Evolutionary conservation across 2,113 vertebrate genomes (phyloP).

Genomic region (Carassius auratus): DNA sequence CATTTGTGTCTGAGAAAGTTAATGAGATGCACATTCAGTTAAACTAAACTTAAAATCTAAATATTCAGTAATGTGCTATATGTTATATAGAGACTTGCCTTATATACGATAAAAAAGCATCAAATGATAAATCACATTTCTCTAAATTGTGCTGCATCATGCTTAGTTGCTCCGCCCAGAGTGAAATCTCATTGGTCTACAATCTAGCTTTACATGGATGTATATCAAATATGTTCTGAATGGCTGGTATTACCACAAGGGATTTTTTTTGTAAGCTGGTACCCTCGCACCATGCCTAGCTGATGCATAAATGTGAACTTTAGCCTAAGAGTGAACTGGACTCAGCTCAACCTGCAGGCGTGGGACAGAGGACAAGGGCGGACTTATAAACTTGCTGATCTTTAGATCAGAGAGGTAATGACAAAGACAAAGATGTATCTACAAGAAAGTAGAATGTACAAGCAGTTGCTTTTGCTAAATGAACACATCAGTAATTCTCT

Average conservation of each 20-base stretch:
- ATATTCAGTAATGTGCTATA: not conserved
- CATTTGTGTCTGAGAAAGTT: too few relatives aligned
- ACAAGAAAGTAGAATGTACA: too few relatives aligned
- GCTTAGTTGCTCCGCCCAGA: not conserved
- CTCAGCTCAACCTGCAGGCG: slow-evolving; percentile 56
- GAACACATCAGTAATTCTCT: too few relatives aligned
- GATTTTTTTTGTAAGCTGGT: too few relatives aligned
- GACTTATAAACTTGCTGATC: not conserved
- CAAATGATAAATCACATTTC: not conserved
- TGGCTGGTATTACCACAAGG: not conserved
- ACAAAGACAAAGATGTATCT: too few relatives aligned
- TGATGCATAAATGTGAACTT: too few relatives aligned
- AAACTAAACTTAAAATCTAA: not conserved
- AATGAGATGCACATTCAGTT: too few relatives aligned
- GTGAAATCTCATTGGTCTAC: too few relatives aligned
- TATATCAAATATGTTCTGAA: not conserved
- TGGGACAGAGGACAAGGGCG: too few relatives aligned
- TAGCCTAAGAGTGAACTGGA: not conserved
- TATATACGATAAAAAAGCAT: not conserved
- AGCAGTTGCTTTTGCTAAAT: too few relatives aligned
- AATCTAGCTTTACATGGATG: not conserved
- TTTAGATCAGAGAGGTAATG: too few relatives aligned
- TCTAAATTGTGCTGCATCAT: not conserved
- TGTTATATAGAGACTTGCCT: not conserved
- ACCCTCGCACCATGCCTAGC: too few relatives aligned